A percentile compares a stretch with the other conserved stretches of the same genome.
Conservation (phyloP, 2,888 invertebrate species). For the Leptopilina myrica region DNA sequence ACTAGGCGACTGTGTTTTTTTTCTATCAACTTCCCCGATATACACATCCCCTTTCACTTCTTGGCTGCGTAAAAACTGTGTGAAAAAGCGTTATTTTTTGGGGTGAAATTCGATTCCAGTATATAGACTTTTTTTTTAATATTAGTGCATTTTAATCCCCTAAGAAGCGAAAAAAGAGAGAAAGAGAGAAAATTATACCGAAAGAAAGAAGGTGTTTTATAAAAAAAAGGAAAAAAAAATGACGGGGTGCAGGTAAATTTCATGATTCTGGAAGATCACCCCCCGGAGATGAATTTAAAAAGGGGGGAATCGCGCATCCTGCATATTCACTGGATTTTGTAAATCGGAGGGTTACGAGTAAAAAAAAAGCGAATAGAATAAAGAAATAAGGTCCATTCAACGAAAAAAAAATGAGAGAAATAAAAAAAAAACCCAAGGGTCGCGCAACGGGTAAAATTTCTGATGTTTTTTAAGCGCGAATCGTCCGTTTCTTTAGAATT, state of each 20-base stretch:
- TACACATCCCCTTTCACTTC: constrained; percentile 47
- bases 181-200: constrained; percentile 50
- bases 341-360: constrained; percentile 63
- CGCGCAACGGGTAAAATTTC: constrained; percentile 68
- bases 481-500: constrained; percentile 69
- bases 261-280: constrained; percentile 72
- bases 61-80: constrained; percentile 56
- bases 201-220: constrained; percentile 49
- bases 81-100: constrained; percentile 76
- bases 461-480: constrained; percentile 68
- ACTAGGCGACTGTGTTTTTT: constrained; percentile 42
- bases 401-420: constrained; percentile 48
- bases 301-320: constrained; percentile 70
- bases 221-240: constrained; percentile 45
- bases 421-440: constrained; percentile 53
- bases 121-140: constrained; percentile 47
- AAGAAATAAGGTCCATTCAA: constrained; percentile 59
- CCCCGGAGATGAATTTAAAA: constrained; percentile 53
- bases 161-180: constrained; percentile 45
- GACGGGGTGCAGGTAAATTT: constrained; percentile 73
- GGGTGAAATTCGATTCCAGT: constrained; percentile 74
- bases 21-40: constrained; percentile 51
- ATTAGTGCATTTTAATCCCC: constrained; percentile 47
- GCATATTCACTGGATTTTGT: constrained; percentile 72
- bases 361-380: constrained; percentile 56